Evolutionary conservation across 2,797 vertebrate genomes (phyloP), one percentile per base, ranked within the genome.

Genomic region (Vespertilio murinus): DNA sequence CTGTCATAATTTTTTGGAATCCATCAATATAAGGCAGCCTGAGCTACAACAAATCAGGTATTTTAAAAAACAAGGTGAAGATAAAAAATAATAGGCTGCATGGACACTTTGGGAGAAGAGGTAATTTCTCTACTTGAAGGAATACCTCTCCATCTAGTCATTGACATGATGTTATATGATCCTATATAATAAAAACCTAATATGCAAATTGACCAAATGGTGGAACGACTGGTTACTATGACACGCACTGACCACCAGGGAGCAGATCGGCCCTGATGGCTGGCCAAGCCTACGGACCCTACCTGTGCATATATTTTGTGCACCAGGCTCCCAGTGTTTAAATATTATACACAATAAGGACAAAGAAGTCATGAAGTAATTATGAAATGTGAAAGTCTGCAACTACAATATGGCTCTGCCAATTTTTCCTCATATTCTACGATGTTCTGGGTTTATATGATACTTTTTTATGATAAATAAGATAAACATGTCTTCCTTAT

Each of bases 391-490:
- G 52, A 9, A n/a, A 35, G 10, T 77, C 30, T 54, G 10, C 45
- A 92, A 64, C 25, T 83, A 52, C 11, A 83, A 78, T 30, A 3
- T 56, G 56, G 75, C 56, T 82, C 38, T 23, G n/a, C 47, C 54
- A 45, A 35, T 45, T 94, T 71, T 77, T 54, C 13, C 49, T 70
- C 35, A 70, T 9, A 42, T 83, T 77, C 42, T 83, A 83, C 59
- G 30, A 61, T 18, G 8, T 70, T 80, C n/a, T 9, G 33, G 13
- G 30, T 79, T 71, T 90, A 64, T 13, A 47, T 35, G 65, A 94
- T 45, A 79, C 35, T 45, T 16, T 78, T 77, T 40, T 52, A 61
- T 61, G 22, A 61, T 80, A 70, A 89, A 40, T 59, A 65, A 65
- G 56, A 81, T 30, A 78, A 78, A 42, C 49, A 47, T 65, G 6